Conservation (phyloP, 1,140 invertebrate genomes). For the Platyura marginata region DNA sequence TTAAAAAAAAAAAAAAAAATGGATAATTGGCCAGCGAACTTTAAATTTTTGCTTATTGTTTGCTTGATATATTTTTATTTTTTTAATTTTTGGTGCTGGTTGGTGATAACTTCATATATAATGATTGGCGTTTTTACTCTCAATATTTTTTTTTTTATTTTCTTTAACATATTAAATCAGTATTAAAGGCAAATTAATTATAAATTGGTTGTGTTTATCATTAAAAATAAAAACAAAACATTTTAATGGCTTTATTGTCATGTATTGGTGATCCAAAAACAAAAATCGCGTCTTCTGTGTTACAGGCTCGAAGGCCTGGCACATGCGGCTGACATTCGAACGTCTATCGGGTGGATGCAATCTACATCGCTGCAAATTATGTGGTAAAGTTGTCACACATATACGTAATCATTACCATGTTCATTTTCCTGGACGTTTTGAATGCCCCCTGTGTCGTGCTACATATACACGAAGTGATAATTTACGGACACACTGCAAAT, state of each 20-base stretch:
- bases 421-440: conserved; percentile 72
- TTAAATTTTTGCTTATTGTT: no score
- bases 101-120: no score
- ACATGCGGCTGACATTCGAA: conserved; percentile 80
- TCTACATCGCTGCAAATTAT: conserved; percentile 77
- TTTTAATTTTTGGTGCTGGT: no score
- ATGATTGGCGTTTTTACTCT: no score
- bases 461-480: conserved; percentile 77
- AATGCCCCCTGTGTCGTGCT: conserved; percentile 69
- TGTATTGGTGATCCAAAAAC: background rate
- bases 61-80: no score
- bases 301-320: conserved; percentile 80
- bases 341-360: conserved; percentile 70
- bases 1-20: background rate
- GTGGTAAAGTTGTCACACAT: conserved; percentile 79
- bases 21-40: background rate
- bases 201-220: background rate
- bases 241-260: no score
- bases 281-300: conserved; percentile 28
- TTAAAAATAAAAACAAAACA: background rate
- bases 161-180: no score
- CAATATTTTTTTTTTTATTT: no score
- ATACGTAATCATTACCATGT: conserved; percentile 81
- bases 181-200: no score
- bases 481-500: conserved; percentile 72